phyloP scores from a whole-genome alignment of 1,140 invertebrate genomes.

The Drosophila ficusphila region DNA sequence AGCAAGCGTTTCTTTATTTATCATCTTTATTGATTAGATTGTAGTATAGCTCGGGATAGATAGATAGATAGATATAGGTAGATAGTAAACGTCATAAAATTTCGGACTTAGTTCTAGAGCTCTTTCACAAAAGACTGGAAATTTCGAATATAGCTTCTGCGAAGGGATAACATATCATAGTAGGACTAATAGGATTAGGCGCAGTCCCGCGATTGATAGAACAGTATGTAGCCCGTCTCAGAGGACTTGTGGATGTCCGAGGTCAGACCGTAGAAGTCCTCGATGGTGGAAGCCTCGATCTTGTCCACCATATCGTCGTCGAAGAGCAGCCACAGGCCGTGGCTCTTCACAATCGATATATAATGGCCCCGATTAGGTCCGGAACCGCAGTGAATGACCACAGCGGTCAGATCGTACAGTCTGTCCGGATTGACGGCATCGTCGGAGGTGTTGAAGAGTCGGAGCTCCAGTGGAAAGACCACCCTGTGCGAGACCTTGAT shows the following conservation, averaged over 20 bases:
- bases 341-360: conserved; percentile 99
- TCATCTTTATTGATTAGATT: conserved; percentile 31
- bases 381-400: conserved; percentile 99
- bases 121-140: conserved; percentile 8
- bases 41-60: conserved; percentile 11
- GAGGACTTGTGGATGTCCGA: conserved; percentile 99
- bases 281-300: conserved; percentile 99
- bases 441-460: conserved; percentile 99
- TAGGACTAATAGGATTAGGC: conserved; percentile 21
- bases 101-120: conserved; percentile 34
- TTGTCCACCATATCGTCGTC: conserved; percentile 99
- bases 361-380: conserved; percentile 99
- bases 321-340: conserved; percentile 99
- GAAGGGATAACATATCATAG: neutral
- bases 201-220: conserved; percentile 98
- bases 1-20: conserved; percentile 18
- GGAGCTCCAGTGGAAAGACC: conserved; percentile 98
- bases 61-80: too few relatives aligned
- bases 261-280: conserved; percentile 99
- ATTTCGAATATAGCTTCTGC: conserved; percentile 10
- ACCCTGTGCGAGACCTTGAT: conserved; percentile 99
- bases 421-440: conserved; percentile 99
- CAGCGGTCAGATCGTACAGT: conserved; percentile 98
- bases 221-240: conserved; percentile 99
- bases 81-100: conserved; percentile 48